Base-by-base conservation (phyloP, 2,888 invertebrate species). In the Dryococelus australis region DNA sequence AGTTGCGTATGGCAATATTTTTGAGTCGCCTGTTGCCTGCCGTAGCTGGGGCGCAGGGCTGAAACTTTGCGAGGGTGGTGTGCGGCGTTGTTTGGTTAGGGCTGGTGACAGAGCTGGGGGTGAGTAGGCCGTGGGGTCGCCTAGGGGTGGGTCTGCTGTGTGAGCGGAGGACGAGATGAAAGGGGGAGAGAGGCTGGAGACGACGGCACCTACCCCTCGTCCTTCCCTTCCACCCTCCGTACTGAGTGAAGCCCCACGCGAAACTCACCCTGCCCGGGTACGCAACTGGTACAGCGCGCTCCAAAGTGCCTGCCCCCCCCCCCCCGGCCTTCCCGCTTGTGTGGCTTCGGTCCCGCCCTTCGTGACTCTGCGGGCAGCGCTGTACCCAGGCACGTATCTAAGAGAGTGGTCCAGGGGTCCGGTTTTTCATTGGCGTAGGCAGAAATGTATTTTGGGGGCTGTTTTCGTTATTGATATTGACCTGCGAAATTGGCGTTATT, bases 41-140 rank as follows among this genome's bases (percentile, higher is more conserved):
- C 65, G n/a, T 51, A 51, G 51, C 24, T 47, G 47, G 12, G 16
- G 65, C 65, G 3, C 65, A 20, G 65, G 16, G 24, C 8, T 65
- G 65, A n/a, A 65, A 65, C 65, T 65, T 65, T 20, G 20, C 16
- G 65, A 10, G n/a, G 65, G 65, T 24, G 65, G 65, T 65, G 65
- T 65, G 65, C 65, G n/a, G 65, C 65, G 0, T 10, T 65, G 65
- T 65, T 65, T 65, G 65, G 65, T 20, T n/a, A 65, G 65, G 65
- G 65, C 65, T 65, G 65, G 65, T 65, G 65, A 65, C 65, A n/a
- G 65, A 65, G 65, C 65, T 65, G n/a, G 65, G 65, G 35, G 65
- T n/a, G 65, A 65, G 24, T n/a, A 0, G 65, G 13, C 8, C 2
- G n/a, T 16, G 2, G n/a, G 65, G 65, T n/a, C 65, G 65, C 20